phyloP scores from a whole-genome alignment of 2,113 vertebrate species.

The Sceloporus tristichus region DNA sequence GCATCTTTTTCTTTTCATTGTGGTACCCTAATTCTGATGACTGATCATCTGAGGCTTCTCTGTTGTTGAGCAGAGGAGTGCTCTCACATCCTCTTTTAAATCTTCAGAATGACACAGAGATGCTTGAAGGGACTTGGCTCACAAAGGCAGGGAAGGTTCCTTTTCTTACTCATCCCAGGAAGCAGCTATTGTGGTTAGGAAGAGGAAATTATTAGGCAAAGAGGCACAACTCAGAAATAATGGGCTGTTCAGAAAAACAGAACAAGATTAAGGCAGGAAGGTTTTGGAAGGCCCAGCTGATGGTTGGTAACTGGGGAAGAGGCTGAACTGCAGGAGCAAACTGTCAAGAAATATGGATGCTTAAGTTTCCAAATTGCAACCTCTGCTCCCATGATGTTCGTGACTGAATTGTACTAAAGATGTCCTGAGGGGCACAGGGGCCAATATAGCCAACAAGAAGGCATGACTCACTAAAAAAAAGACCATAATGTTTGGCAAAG shows the following conservation, averaged over 20 bases:
- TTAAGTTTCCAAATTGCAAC: neutral
- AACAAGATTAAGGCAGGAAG: neutral
- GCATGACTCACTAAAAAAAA: too few relatives aligned
- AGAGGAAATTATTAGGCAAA: neutral
- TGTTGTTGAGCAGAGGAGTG: neutral
- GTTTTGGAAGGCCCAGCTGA: neutral
- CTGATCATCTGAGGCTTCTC: neutral
- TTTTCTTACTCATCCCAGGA: neutral
- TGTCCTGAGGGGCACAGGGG: neutral
- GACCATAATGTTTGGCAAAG: too few relatives aligned
- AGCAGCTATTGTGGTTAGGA: neutral
- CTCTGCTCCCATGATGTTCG: neutral
- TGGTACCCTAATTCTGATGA: neutral
- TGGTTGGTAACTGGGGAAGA: neutral
- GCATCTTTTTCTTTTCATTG: neutral
- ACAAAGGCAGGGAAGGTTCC: neutral
- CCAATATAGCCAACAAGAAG: conserved; percentile 1
- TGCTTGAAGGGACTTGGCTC: neutral
- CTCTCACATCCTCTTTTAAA: neutral
- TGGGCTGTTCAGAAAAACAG: neutral
- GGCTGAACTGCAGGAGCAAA: neutral
- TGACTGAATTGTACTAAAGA: neutral
- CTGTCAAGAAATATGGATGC: neutral
- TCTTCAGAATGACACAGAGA: neutral
- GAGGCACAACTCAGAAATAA: neutral